Evolutionary conservation across 2,113 vertebrate genomes (phyloP).

Genomic region (Anser brachyrhynchus): DNA sequence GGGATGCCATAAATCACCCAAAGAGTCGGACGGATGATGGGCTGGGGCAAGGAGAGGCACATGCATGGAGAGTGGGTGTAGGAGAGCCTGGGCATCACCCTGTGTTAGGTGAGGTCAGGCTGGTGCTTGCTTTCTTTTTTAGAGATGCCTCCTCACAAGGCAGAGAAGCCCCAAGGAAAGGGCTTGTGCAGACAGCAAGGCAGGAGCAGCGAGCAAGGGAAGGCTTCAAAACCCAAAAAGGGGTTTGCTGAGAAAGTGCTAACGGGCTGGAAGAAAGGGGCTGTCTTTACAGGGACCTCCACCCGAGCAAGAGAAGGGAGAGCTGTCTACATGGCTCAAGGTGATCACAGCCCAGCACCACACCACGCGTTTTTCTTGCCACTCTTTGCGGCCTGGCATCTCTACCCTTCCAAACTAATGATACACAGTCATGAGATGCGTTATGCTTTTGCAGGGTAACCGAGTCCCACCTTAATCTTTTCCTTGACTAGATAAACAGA

Average conservation of each 20-base stretch:
- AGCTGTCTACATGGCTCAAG: neutral
- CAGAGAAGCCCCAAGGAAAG: neutral
- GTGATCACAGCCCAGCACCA: neutral
- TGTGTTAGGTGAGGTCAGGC: neutral
- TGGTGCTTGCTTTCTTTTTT: neutral
- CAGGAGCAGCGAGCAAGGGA: neutral
- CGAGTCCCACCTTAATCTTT: neutral
- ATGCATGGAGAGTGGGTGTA: rapidly evolving
- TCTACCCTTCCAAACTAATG: neutral
- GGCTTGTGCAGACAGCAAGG: neutral
- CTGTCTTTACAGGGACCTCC: neutral
- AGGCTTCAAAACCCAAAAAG: neutral
- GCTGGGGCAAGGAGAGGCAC: neutral
- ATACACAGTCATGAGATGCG: neutral
- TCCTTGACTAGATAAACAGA: slow-evolving; percentile 15
- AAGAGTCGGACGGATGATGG: neutral
- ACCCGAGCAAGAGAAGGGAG: neutral
- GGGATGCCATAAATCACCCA: neutral
- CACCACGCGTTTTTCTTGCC: neutral
- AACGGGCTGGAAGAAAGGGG: neutral
- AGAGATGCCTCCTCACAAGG: neutral
- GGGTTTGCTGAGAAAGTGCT: neutral
- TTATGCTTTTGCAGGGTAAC: neutral
- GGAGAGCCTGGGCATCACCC: neutral
- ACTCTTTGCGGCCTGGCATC: neutral